phyloP scores from a whole-genome alignment of 2,113 vertebrate genomes.

The Conger conger region DNA sequence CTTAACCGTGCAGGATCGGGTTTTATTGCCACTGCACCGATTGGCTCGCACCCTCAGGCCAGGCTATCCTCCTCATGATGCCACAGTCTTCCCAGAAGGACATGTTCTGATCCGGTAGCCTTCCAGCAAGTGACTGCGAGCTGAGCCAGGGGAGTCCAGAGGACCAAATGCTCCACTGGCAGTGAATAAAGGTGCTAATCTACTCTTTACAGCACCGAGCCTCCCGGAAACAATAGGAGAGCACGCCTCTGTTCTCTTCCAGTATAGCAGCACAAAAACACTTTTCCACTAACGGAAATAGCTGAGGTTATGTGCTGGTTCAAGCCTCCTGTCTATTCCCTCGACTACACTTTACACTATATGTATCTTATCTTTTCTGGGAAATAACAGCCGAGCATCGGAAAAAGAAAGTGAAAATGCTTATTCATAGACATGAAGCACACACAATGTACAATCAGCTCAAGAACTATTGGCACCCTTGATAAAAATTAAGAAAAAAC shows the following conservation, averaged over 20 bases:
- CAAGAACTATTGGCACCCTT: no score
- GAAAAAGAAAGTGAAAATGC: neutral
- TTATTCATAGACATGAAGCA: neutral
- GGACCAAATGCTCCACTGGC: conserved; percentile 34
- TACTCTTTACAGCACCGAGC: conserved; percentile 34
- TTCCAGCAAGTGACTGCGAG: conserved; percentile 26
- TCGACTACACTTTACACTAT: no score
- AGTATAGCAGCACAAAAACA: neutral
- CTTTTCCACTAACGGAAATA: neutral
- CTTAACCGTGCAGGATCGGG: neutral
- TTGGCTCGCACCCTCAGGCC: neutral
- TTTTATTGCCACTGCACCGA: neutral
- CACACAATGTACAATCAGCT: neutral
- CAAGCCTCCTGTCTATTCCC: neutral
- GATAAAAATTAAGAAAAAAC: no score
- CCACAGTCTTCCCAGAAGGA: conserved; percentile 31
- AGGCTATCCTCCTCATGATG: conserved; percentile 20
- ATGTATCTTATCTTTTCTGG: neutral
- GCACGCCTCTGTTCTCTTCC: neutral
- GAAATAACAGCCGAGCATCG: neutral
- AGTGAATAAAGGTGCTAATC: conserved; percentile 23
- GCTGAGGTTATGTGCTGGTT: neutral
- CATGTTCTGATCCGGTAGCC: neutral
- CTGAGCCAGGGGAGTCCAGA: conserved; percentile 38
- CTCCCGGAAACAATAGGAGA: conserved; percentile 8